Base-by-base conservation (phyloP, 2,888 invertebrate species). In the Leptopterna dolabrata region DNA sequence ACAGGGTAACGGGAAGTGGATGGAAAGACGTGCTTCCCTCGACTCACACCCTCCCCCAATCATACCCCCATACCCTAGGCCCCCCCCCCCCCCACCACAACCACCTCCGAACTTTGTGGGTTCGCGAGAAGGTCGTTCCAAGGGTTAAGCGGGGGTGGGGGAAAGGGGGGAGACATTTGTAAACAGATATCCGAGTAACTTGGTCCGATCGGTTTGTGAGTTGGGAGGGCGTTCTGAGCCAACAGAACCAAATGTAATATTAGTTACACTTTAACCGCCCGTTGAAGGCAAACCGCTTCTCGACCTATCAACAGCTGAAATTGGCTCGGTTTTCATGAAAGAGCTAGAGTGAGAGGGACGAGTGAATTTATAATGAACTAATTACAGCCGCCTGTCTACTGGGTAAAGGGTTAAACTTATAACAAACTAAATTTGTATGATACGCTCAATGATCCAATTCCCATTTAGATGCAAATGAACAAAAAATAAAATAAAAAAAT, bases 1-100 rank as follows among this genome's bases (percentile, higher is more conserved):
- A 81, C 55, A 51, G 30, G 29, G 51, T n/a, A n/a, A 55, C 19
- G 80, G 55, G 81, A 81, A 30, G 81, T 81, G 78, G 55, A 81
- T 81, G 81, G 81, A 55, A 36, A 81, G 81, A 78, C 78, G 78
- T 78, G 78, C 78, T 45, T 78, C 47, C 78, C 78, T 73, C 78
- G 30, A 73, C 36, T 36, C 70, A 3, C 30, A 30, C 27, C 73
- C 73, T 36, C 13, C 73, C 73, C 29, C 29, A 24, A 27, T 16
- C 71, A 19, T 71, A 27, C 30, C 71, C 55, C 3, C 3, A 55
- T 24, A 63, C 55, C 55, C 55, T 55, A 45, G 16, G 16, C 55
- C 55, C 7, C 55, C 55, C 55, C 51, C 16, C 51, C n/a, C 51
- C 55, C 16, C 19, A 55, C 11, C 7, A 36, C 36, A 36, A 36